Base-by-base conservation (phyloP, 2,797 vertebrate genomes). In the Catamblyrhynchus diadema region DNA sequence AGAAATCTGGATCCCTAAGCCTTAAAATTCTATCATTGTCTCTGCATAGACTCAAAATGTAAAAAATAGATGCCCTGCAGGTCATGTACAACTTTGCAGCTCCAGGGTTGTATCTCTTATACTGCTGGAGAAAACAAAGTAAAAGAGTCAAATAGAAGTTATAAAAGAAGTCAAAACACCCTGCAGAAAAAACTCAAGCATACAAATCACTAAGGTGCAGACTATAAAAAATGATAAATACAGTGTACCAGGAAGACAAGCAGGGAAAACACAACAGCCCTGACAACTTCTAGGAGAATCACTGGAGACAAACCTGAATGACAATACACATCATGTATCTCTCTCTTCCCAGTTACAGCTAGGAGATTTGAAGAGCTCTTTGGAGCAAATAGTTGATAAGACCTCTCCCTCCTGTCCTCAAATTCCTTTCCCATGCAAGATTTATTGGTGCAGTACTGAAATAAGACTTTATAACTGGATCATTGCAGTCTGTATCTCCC, bases 141-240 rank as follows among this genome's bases (percentile, higher is more conserved):
- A 33, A 62, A 33, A 79, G 25, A 84, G 19, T 81, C 25, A 75
- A 83, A 81, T 20, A 60, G 6, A 93, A 87, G 27, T 61, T 80
- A 42, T 23, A 67, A 74, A 81, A 72, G 41, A 82, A 80, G 27
- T 4, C 9, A 73, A 87, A 90, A 88, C 5, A 70, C 35, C 18
- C 48, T 62, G 17, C 30, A 79, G 60, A 57, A 93, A 86, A 80
- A 51, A 14, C 2, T 4, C 14, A 51, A 33, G 28, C 69, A 54
- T 45, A 53, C 28, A 77, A 86, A 70, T 45, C 60, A 39, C 47
- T 47, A n/a, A 35, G 44, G 9, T 59, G 14, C 10, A 59, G 39
- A 51, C 3, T 47, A 51, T 47, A 86, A 87, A n/a, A 25, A 56
- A 18, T 23, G 22, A 70, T 42, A 73, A 88, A 78, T 51, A 39